phyloP scores from a whole-genome alignment of 2,797 vertebrate genomes.

The Lerista edwardsae region DNA sequence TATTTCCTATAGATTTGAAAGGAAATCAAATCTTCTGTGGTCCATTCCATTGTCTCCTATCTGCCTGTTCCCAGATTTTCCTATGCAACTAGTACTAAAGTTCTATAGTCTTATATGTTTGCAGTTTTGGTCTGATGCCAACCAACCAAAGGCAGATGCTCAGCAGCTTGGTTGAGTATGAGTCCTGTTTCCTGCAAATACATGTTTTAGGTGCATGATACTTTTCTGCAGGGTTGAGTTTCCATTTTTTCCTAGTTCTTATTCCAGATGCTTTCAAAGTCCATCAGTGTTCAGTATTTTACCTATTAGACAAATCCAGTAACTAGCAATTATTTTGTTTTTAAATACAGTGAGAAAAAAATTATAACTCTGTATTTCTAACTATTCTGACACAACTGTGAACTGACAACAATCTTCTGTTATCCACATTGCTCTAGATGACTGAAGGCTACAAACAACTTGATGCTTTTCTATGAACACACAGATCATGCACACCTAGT shows the following conservation, averaged over 20 bases:
- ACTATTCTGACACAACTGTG: slow-evolving; percentile 16
- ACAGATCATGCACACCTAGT: neutral
- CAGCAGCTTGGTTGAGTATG: neutral
- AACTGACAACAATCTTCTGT: slow-evolving; percentile 19
- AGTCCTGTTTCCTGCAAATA: slow-evolving; percentile 32
- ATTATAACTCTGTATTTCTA: neutral
- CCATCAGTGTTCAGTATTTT: neutral
- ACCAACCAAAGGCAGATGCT: neutral
- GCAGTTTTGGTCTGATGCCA: neutral
- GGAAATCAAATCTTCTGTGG: neutral
- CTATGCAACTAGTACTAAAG: neutral
- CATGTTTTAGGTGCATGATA: slow-evolving; percentile 38
- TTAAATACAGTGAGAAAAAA: slow-evolving; percentile 6
- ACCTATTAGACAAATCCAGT: neutral
- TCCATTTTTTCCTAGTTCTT: neutral
- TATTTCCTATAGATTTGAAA: neutral
- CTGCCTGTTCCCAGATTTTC: neutral
- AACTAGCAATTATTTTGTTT: neutral
- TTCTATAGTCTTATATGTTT: neutral
- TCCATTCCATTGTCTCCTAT: neutral
- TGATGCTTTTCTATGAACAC: slow-evolving; percentile 51
- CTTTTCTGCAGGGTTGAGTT: neutral
- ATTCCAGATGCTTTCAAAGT: neutral
- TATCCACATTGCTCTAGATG: slow-evolving; percentile 23
- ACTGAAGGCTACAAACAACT: neutral